phyloP scores from a whole-genome alignment of 2,888 invertebrate species.

The Drosophila atroscutellata region DNA sequence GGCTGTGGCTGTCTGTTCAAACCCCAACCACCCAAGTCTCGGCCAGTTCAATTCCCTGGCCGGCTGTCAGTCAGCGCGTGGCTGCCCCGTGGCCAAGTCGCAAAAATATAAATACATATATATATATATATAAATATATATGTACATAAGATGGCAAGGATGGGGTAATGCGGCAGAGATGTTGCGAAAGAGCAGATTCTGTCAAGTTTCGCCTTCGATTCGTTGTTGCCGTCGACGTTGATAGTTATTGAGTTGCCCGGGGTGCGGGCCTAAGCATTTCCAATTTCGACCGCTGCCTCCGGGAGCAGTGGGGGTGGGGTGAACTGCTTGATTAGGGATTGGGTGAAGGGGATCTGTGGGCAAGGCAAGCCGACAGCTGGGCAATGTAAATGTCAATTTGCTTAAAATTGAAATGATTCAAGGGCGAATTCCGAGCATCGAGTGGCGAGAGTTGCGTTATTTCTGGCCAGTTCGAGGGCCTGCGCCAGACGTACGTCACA shows the following conservation, averaged over 20 bases:
- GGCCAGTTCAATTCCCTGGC: constrained; percentile 60
- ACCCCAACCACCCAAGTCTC: constrained; percentile 20
- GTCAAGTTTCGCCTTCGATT: constrained; percentile 70
- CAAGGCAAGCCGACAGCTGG: constrained; percentile 43
- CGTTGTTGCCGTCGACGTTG: constrained; percentile 66
- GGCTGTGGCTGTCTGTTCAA: constrained; percentile 3
- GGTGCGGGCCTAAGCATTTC: constrained; percentile 56
- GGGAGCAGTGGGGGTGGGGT: neutral
- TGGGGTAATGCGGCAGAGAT: neutral
- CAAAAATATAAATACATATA: neutral
- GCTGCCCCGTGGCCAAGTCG: constrained; percentile 63
- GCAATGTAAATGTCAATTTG: constrained; percentile 82
- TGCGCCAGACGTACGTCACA: constrained; percentile 23
- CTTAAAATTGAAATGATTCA: constrained; percentile 82
- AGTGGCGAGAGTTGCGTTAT: constrained; percentile 38
- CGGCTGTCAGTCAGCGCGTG: constrained; percentile 72
- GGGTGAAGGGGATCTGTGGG: neutral
- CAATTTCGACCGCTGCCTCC: constrained; percentile 50
- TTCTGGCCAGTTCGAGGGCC: constrained; percentile 34
- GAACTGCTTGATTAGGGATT: constrained; percentile 1
- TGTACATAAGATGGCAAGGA: neutral
- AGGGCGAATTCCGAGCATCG: constrained; percentile 68
- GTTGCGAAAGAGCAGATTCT: constrained; percentile 24
- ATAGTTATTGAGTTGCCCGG: constrained; percentile 78
- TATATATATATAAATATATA: neutral